Evolutionary conservation across 2,113 vertebrate species (phyloP).

Genomic region (Hyperopisus bebe): DNA sequence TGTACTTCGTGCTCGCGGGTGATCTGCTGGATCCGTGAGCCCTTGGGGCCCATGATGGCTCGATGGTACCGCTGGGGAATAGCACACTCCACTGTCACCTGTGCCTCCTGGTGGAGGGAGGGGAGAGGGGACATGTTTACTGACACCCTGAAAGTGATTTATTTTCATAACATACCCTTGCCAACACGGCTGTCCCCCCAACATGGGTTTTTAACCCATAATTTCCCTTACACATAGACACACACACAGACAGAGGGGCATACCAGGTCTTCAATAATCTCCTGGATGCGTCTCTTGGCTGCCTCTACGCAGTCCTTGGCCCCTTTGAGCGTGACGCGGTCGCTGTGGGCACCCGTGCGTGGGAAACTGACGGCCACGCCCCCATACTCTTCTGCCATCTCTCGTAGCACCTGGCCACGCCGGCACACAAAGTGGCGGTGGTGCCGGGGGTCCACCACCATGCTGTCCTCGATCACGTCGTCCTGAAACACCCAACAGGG

Average conservation of each 20-base stretch:
- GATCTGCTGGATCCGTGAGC: conserved; percentile 65
- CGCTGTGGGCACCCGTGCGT: conserved; percentile 61
- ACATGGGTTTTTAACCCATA: not conserved
- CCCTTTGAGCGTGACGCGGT: conserved; percentile 65
- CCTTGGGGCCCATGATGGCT: conserved; percentile 67
- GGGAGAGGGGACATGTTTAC: not conserved
- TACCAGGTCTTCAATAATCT: conserved; percentile 68
- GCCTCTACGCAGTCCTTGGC: conserved; percentile 70
- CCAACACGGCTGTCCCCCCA: not conserved
- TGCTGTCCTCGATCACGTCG: conserved; percentile 66
- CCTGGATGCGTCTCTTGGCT: conserved; percentile 65
- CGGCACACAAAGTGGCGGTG: conserved; percentile 68
- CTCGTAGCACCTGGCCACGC: conserved; percentile 63
- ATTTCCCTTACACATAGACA: not conserved
- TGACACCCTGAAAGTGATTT: not conserved
- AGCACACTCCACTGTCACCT: conserved; percentile 63
- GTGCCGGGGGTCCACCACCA: conserved; percentile 63
- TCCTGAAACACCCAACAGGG: conserved; percentile 48
- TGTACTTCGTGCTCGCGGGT: conserved; percentile 67
- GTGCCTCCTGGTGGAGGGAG: conserved; percentile 53
- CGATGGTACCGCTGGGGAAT: conserved; percentile 69
- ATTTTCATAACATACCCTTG: not conserved
- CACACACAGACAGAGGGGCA: not conserved
- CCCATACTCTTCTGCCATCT: conserved; percentile 70
- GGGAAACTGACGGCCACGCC: conserved; percentile 70